A percentile compares a stretch with the other conserved stretches of the same genome.
Evolutionary conservation across 2,113 vertebrate species (phyloP).

Genomic region (Dicerorhinus sumatrensis): DNA sequence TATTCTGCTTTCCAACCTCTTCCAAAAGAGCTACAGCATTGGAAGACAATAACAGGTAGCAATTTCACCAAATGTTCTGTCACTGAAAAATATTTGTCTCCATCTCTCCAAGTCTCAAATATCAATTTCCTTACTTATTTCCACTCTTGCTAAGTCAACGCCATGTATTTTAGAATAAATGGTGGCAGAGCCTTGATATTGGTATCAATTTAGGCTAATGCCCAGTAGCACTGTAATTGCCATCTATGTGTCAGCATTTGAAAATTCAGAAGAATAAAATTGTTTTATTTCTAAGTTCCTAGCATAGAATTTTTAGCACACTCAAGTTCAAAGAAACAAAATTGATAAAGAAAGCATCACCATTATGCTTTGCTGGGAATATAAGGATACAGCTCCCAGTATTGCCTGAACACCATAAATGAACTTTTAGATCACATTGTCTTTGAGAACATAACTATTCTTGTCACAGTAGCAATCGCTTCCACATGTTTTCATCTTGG

Average conservation of each 20-base stretch:
- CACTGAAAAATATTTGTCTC: background rate
- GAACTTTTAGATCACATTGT: background rate
- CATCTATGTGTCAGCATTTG: background rate
- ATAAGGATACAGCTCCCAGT: background rate
- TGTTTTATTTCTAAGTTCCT: conserved; percentile 39
- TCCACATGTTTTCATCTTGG: background rate
- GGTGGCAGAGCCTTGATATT: background rate
- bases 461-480: background rate
- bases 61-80: background rate
- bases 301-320: background rate
- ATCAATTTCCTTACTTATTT: background rate
- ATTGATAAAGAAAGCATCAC: background rate
- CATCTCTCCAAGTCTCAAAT: background rate
- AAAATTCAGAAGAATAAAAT: background rate
- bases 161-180: background rate
- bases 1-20: background rate
- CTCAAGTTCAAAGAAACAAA: background rate
- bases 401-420: background rate
- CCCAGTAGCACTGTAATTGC: background rate
- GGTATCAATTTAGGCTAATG: background rate
- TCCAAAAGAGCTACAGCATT: background rate
- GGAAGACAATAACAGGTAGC: background rate
- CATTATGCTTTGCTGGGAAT: background rate
- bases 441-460: conserved; percentile 1
- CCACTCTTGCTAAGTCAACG: background rate